These are phyloP conservation scores for Grallaria varia DNA, from an alignment of 2,113 vertebrate genomes.

Conservation along the genomic window DNA sequence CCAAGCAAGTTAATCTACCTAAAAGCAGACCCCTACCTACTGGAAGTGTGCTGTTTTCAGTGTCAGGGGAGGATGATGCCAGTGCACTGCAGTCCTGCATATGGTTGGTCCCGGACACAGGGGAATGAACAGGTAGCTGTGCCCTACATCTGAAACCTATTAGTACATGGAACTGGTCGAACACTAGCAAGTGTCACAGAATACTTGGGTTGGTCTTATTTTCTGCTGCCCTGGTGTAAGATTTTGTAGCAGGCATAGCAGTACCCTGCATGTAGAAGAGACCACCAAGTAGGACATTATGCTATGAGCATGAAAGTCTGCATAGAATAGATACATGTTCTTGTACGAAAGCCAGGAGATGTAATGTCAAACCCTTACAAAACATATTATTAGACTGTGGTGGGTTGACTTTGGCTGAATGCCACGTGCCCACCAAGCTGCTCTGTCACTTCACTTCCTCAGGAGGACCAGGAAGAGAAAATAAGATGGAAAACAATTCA, in stretches of 20 bases:
- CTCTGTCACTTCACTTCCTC: neutral
- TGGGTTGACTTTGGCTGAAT: neutral
- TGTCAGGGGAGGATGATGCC: neutral
- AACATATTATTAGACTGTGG: neutral
- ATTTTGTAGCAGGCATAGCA: neutral
- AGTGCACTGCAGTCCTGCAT: neutral
- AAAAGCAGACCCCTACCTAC: neutral
- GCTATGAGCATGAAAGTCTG: neutral
- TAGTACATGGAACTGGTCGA: neutral
- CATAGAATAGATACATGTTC: neutral
- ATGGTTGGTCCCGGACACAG: accelerated
- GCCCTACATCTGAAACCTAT: neutral
- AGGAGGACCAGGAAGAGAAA: neutral
- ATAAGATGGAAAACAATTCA: neutral
- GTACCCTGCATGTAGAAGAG: neutral
- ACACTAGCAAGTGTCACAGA: neutral
- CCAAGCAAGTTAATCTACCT: neutral
- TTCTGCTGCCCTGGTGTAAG: neutral
- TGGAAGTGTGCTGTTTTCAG: neutral
- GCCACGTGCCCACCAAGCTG: neutral
- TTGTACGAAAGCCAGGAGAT: neutral
- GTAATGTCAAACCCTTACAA: neutral
- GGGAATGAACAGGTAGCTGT: neutral
- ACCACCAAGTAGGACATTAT: neutral
- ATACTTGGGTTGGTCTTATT: neutral